Percentiles rank a stretch among this genome's conserved stretches.
Conservation (phyloP, 2,113 vertebrate species). For the Echinops telfairi region DNA sequence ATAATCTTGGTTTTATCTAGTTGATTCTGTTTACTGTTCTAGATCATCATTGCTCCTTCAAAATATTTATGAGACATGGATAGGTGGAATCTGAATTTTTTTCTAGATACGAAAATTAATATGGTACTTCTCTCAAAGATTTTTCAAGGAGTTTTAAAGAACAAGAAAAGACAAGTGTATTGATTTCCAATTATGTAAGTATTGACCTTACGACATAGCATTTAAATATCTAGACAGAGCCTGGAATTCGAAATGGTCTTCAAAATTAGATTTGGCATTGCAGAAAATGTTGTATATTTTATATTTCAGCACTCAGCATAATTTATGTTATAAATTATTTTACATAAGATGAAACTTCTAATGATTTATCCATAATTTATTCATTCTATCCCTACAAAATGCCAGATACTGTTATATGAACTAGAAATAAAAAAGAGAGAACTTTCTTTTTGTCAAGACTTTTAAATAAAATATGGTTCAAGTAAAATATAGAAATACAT, state of each 20-base stretch:
- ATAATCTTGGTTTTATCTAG: neutral
- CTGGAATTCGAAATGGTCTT: neutral
- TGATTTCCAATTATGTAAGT: conserved; percentile 5
- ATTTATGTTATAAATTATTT: neutral
- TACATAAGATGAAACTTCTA: neutral
- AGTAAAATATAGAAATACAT: neutral
- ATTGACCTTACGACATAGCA: neutral
- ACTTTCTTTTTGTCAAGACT: neutral
- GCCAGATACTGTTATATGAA: neutral
- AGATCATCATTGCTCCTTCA: no score
- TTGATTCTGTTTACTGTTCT: no score
- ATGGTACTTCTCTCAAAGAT: neutral
- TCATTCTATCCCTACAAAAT: neutral
- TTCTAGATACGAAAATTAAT: no score
- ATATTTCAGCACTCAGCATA: neutral
- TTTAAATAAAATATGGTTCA: conserved; percentile 35
- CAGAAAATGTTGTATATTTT: conserved; percentile 9
- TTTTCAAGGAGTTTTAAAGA: conserved; percentile 6
- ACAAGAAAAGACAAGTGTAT: conserved; percentile 21
- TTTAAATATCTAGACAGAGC: conserved; percentile 25
- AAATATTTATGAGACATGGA: no score
- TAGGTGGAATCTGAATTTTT: no score
- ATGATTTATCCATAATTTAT: conserved; percentile 40
- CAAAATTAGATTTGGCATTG: neutral
- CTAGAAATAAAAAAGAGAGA: neutral